These are phyloP conservation scores for Cerceris rybyensis DNA, from an alignment of 2,888 invertebrate species.

Conservation along the genomic window DNA sequence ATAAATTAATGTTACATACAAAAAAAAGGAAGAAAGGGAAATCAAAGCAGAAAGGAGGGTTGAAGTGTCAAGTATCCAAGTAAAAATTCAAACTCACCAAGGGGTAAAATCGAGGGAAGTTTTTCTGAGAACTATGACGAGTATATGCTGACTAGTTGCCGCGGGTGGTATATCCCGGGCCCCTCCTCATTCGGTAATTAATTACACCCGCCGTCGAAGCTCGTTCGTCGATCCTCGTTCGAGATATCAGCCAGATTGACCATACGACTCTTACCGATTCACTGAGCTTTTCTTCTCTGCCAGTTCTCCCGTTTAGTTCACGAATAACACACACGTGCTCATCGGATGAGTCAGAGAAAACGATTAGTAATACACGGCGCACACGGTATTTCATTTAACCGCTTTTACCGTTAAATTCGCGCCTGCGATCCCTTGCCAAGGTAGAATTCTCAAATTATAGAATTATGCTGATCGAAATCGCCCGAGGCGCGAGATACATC, in stretches of 20 bases:
- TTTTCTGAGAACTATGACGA: conserved; percentile 75
- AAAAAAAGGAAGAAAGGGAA: no score
- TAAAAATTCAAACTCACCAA: conserved; percentile 45
- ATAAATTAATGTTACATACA: no score
- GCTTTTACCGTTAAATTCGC: conserved; percentile 31
- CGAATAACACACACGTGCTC: conserved; percentile 6
- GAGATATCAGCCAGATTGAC: conserved; percentile 66
- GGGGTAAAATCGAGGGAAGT: conserved; percentile 30
- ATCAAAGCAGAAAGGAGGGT: not conserved
- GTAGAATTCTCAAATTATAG: not conserved
- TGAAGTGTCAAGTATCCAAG: conserved; percentile 51
- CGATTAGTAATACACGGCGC: conserved; percentile 37
- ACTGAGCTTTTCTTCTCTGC: conserved; percentile 52
- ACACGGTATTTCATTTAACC: conserved; percentile 13
- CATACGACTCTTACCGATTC: conserved; percentile 62
- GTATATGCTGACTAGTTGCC: conserved; percentile 73
- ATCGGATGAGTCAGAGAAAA: conserved; percentile 26
- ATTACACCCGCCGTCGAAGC: conserved; percentile 74
- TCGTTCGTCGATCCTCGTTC: conserved; percentile 76
- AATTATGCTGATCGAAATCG: no score
- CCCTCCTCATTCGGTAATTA: conserved; percentile 76
- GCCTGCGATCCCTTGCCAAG: not conserved
- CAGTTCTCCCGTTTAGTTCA: conserved; percentile 26
- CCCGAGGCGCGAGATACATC: no score
- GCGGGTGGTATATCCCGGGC: conserved; percentile 72